Evolutionary conservation across 2,113 vertebrate species (phyloP).

Genomic region (Micromys minutus): DNA sequence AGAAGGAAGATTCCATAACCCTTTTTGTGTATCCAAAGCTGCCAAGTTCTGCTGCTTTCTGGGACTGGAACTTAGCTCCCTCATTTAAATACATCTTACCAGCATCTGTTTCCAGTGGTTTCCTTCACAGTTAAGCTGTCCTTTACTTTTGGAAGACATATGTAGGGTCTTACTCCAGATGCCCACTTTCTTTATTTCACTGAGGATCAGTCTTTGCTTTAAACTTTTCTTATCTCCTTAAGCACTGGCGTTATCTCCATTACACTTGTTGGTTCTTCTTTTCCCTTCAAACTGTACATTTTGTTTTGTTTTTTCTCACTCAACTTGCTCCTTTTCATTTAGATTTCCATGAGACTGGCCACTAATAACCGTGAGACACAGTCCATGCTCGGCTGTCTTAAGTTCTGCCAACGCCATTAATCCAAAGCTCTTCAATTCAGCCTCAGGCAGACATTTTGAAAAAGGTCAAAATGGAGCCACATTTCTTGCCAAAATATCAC

Average conservation of each 20-base stretch:
- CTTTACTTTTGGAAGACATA: not conserved
- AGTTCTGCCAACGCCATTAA: not conserved
- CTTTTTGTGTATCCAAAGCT: not conserved
- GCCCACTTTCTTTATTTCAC: not conserved
- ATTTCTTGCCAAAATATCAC: not conserved
- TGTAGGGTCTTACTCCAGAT: not conserved
- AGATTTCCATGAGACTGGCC: not conserved
- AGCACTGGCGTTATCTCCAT: not conserved
- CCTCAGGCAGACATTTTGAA: not conserved
- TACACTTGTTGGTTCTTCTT: not conserved
- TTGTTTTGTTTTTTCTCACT: not conserved
- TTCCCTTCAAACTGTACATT: not conserved
- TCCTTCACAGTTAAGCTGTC: not conserved
- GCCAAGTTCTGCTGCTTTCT: not conserved
- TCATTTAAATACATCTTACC: not conserved
- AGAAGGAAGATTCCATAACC: not conserved
- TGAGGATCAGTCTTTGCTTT: not conserved
- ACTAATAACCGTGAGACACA: not conserved
- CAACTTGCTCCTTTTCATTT: not conserved
- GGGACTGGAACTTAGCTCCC: not conserved
- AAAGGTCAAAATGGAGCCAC: not conserved
- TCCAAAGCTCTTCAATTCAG: not conserved
- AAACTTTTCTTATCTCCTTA: not conserved
- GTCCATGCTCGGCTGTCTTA: not conserved
- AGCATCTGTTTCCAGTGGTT: not conserved